These are phyloP conservation scores for Philypnodon macrostomus DNA, from an alignment of 2,797 vertebrate genomes.

Conservation along the genomic window DNA sequence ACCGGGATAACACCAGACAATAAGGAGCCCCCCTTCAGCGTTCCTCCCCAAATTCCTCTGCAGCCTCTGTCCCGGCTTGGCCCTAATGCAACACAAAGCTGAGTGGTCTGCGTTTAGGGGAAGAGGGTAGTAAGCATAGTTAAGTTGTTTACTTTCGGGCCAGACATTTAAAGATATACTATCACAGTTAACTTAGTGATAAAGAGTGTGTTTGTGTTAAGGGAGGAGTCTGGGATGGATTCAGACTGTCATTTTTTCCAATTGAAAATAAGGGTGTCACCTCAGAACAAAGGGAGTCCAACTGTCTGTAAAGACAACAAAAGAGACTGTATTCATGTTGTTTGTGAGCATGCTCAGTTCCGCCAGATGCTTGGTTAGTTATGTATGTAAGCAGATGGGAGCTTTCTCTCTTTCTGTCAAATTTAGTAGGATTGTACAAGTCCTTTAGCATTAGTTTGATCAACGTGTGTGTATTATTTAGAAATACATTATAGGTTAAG, in stretches of 20 bases:
- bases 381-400: no score
- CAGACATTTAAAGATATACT: neutral
- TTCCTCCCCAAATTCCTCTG: constrained; percentile 16
- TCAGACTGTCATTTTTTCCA: constrained; percentile 48
- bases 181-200: constrained; percentile 8
- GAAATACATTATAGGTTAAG: no score
- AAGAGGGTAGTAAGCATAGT: constrained; percentile 3
- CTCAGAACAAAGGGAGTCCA: constrained; percentile 44
- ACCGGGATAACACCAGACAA: constrained; percentile 46
- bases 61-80: constrained; percentile 15
- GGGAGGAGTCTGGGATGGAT: constrained; percentile 32
- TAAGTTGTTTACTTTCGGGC: constrained; percentile 4
- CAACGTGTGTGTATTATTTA: no score
- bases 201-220: constrained; percentile 13
- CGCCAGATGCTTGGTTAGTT: neutral
- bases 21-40: constrained; percentile 34
- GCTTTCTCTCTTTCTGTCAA: no score
- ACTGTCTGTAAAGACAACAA: constrained; percentile 42
- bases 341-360: neutral
- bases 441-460: no score
- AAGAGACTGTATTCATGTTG: constrained; percentile 8
- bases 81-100: constrained; percentile 31
- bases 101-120: constrained; percentile 15
- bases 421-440: no score
- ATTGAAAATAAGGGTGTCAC: constrained; percentile 50